Conservation (phyloP, 2,113 vertebrate species). For the Nibea albiflora region DNA sequence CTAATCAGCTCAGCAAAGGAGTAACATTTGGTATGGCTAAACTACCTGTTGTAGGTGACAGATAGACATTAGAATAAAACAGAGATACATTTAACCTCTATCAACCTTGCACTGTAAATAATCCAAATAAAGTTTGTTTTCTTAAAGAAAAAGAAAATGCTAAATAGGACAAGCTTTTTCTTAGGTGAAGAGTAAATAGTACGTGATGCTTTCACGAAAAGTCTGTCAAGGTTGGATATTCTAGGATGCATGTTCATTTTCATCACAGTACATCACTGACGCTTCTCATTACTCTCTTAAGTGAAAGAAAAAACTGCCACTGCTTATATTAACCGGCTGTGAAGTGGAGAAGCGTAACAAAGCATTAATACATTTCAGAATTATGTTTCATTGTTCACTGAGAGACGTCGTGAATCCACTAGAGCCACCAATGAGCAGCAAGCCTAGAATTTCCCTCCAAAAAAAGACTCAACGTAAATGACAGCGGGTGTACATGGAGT, state of each 20-base stretch:
- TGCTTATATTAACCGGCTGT: background rate
- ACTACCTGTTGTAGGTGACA: background rate
- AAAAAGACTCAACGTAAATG: slow-evolving; percentile 38
- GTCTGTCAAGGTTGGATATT: slow-evolving; percentile 11
- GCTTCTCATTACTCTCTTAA: background rate
- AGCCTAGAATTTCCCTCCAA: background rate
- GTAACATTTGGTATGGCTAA: no score
- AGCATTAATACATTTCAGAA: background rate
- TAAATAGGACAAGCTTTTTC: background rate
- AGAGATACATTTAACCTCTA: background rate
- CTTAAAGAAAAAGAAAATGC: no score
- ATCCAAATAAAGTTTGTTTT: background rate
- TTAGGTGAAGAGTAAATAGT: background rate
- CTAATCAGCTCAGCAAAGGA: no score
- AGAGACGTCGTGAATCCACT: background rate
- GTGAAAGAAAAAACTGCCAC: background rate
- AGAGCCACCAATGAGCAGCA: slow-evolving; percentile 30
- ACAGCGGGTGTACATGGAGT: slow-evolving; percentile 58
- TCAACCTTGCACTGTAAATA: background rate
- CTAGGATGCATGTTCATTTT: slow-evolving; percentile 2
- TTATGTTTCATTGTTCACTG: background rate
- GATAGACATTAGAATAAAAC: no score
- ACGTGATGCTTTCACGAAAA: slow-evolving; percentile 3
- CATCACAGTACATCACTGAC: background rate
- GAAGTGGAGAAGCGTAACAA: slow-evolving; percentile 9